Conservation (phyloP, 2,888 invertebrate genomes). For the Cyclophora albipunctata region DNA sequence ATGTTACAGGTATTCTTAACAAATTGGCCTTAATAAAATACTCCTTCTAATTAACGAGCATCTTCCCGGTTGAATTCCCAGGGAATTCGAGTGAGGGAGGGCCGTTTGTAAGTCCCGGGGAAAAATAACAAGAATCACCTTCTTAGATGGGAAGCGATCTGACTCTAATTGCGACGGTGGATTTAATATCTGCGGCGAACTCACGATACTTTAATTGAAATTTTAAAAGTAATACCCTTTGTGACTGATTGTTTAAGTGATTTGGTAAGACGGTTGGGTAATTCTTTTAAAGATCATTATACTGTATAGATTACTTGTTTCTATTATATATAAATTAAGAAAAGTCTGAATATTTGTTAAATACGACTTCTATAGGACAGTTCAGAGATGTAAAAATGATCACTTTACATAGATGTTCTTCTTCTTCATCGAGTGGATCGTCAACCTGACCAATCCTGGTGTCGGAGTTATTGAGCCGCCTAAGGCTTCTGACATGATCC, state of each 20-base stretch:
- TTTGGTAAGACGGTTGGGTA: background rate
- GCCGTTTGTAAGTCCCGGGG: slow-evolving; percentile 22
- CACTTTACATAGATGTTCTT: too few relatives aligned
- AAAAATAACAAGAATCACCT: slow-evolving; percentile 68
- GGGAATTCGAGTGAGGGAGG: slow-evolving; percentile 19
- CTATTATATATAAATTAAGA: too few relatives aligned
- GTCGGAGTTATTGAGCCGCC: too few relatives aligned
- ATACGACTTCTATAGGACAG: too few relatives aligned
- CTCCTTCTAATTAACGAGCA: slow-evolving; percentile 63
- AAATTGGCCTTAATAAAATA: slow-evolving; percentile 71
- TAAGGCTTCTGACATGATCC: too few relatives aligned
- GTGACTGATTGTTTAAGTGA: background rate
- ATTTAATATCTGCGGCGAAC: slow-evolving; percentile 12
- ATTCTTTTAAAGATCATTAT: too few relatives aligned
- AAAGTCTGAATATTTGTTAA: too few relatives aligned
- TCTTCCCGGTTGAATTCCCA: slow-evolving; percentile 18
- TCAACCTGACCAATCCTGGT: too few relatives aligned
- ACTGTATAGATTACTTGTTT: too few relatives aligned
- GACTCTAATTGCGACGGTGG: slow-evolving; percentile 42
- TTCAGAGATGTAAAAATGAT: too few relatives aligned
- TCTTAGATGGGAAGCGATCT: slow-evolving; percentile 61
- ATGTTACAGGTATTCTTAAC: slow-evolving; percentile 57
- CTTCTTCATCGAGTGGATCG: too few relatives aligned
- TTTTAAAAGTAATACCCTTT: background rate
- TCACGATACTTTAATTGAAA: slow-evolving; percentile 14